These are phyloP conservation scores for Chamaea fasciata DNA, from an alignment of 2,113 vertebrate genomes.

Conservation along the genomic window DNA sequence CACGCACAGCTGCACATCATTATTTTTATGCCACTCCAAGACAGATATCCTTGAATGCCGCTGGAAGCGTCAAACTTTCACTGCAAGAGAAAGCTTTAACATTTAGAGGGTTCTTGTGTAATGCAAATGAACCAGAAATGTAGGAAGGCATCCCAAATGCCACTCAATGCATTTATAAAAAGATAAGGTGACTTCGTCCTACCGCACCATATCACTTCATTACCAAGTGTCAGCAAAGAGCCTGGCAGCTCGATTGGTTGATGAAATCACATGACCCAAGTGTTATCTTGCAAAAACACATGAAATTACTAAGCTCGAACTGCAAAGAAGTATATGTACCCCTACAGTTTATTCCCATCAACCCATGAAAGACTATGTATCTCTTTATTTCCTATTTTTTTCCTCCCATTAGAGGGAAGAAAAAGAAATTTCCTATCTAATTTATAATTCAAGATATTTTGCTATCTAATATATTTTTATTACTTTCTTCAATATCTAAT, in stretches of 20 bases:
- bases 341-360: neutral
- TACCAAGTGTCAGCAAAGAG: conserved; percentile 32
- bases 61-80: conserved; percentile 20
- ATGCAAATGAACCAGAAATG: conserved; percentile 39
- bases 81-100: conserved; percentile 40
- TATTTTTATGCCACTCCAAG: conserved; percentile 35
- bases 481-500: conserved; percentile 52
- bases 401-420: neutral
- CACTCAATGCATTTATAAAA: conserved; percentile 59
- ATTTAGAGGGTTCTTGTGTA: conserved; percentile 46
- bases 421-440: neutral
- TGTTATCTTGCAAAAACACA: conserved; percentile 48
- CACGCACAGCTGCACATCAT: conserved; percentile 41
- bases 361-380: neutral
- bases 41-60: neutral
- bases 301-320: conserved; percentile 17
- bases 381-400: conserved; percentile 2
- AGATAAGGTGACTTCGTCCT: conserved; percentile 45
- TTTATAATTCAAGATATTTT: conserved; percentile 54
- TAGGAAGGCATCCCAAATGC: conserved; percentile 45
- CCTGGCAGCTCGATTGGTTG: conserved; percentile 24
- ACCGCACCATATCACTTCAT: conserved; percentile 47
- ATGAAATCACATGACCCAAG: conserved; percentile 56
- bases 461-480: conserved; percentile 43
- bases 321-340: conserved; percentile 11